These are phyloP conservation scores for Azorinus chamasolen DNA, from an alignment of 2,888 invertebrate genomes.

Conservation along the genomic window DNA sequence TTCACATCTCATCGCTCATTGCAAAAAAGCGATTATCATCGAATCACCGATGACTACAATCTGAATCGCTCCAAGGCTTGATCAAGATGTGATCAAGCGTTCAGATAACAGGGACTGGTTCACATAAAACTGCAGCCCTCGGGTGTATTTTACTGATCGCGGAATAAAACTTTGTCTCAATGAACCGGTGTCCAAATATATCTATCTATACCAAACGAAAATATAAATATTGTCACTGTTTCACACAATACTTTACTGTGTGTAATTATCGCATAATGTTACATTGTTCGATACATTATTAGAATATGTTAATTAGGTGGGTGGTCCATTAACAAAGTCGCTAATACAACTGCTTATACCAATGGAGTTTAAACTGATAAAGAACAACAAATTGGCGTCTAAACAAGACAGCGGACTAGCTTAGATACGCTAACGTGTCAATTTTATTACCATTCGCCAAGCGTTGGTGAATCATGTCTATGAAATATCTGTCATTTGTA, in stretches of 20 bases:
- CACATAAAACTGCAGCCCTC: slow-evolving; percentile 5
- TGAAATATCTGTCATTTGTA: too few relatives aligned
- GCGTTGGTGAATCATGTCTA: too few relatives aligned
- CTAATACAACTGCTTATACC: too few relatives aligned
- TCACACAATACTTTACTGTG: not conserved
- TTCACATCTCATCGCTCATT: too few relatives aligned
- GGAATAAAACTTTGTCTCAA: not conserved
- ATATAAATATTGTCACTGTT: slow-evolving; percentile 10
- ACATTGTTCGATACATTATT: not conserved
- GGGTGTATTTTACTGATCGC: not conserved
- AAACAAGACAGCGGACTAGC: too few relatives aligned
- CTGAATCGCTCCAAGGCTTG: slow-evolving; percentile 15
- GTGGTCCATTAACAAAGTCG: slow-evolving; percentile 5
- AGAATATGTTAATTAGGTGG: slow-evolving; percentile 30
- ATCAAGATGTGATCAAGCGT: slow-evolving; percentile 34
- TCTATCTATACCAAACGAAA: not conserved
- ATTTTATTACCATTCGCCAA: too few relatives aligned
- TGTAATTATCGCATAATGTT: not conserved
- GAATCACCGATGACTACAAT: too few relatives aligned
- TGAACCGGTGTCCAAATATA: too few relatives aligned
- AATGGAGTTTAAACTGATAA: too few relatives aligned
- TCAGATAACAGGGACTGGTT: slow-evolving; percentile 15
- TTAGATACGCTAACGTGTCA: too few relatives aligned
- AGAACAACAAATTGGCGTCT: too few relatives aligned
- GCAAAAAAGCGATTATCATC: too few relatives aligned